phyloP scores from a whole-genome alignment of 64 coral and sea anemone species.

The Orbicella faveolata region DNA sequence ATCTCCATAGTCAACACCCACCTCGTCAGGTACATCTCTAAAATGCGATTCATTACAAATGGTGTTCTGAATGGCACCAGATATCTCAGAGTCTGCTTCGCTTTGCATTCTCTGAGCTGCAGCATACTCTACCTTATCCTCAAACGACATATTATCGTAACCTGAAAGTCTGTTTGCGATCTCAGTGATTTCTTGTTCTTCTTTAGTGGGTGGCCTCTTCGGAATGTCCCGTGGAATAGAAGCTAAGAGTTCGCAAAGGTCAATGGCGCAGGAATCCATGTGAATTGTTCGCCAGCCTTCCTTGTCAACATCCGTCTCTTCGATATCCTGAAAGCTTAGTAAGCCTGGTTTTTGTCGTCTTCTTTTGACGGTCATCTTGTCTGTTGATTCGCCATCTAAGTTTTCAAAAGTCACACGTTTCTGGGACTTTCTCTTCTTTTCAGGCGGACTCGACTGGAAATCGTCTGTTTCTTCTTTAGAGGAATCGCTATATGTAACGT shows the following conservation, averaged over 20 bases:
- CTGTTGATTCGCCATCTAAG: constrained; percentile 17
- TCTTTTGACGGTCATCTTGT: background rate
- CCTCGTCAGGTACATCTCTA: background rate
- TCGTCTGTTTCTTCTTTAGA: constrained; percentile 21
- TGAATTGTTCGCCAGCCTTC: background rate
- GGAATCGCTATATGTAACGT: constrained; percentile 32
- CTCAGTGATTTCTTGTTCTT: constrained; percentile 44
- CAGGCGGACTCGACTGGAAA: background rate
- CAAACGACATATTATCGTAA: constrained; percentile 66
- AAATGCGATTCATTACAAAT: background rate
- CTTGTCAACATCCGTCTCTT: background rate
- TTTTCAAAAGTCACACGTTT: constrained; percentile 67
- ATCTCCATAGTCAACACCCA: constrained; percentile 1
- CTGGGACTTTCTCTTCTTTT: constrained; percentile 31
- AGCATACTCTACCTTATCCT: constrained; percentile 37
- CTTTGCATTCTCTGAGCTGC: constrained; percentile 25
- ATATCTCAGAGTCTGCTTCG: background rate
- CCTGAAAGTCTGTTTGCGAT: constrained; percentile 50
- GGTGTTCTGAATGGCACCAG: background rate
- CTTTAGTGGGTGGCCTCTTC: constrained; percentile 2
- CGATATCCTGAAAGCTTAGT: background rate
- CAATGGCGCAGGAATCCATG: constrained; percentile 37
- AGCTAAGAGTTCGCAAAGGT: constrained; percentile 52
- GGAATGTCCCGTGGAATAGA: constrained; percentile 51
- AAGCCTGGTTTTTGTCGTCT: constrained; percentile 6